Base-by-base conservation (phyloP, 2,797 vertebrate species). In the Acipenser oxyrinchus region DNA sequence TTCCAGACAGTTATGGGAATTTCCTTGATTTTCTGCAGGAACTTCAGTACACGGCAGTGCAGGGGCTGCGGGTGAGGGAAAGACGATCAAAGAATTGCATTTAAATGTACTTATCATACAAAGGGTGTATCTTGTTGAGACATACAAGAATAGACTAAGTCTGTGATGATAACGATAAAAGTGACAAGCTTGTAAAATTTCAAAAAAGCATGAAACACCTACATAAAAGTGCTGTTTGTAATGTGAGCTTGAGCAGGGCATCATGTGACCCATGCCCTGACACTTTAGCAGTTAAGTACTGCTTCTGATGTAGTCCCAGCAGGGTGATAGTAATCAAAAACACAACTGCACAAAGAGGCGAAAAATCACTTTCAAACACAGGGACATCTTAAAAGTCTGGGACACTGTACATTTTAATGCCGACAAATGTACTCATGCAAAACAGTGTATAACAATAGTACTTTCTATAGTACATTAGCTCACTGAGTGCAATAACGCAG, bases 151-250 rank as follows among this genome's bases (percentile, higher is more conserved):
- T 8, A 52, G 74, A 65, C 62, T 74, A 84, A 75, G 73, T 76
- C 78, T 73, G 62, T 66, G 75, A 73, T 70, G 77, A 68, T 78
- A 75, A 79, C 76, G 79, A 75, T 72, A 75, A 84, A 81, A 86
- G 79, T 84, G 86, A 84, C 84, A 82, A 79, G 77, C 85, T 84
- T 84, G 83, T 85, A 84, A 83, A 83, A 85, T 85, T 81, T 83
- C 82, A 84, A 79, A 70, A 84, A 85, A 83, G 81, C 81, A 80
- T 84, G 82, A 86, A 83, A 86, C 74, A 52, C 81, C n/a, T 76
- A 83, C 81, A 83, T 84, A 76, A 84, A 83, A 85, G 82, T 80
- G 75, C 75, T 68, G 60, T 65, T 55, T 82, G 86, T 87, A 89
- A 89, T 78, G 64, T 59, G 79, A 88, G 86, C 83, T 75, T 60